Base-by-base conservation (phyloP, 2,888 invertebrate species). In the Autographa gamma region DNA sequence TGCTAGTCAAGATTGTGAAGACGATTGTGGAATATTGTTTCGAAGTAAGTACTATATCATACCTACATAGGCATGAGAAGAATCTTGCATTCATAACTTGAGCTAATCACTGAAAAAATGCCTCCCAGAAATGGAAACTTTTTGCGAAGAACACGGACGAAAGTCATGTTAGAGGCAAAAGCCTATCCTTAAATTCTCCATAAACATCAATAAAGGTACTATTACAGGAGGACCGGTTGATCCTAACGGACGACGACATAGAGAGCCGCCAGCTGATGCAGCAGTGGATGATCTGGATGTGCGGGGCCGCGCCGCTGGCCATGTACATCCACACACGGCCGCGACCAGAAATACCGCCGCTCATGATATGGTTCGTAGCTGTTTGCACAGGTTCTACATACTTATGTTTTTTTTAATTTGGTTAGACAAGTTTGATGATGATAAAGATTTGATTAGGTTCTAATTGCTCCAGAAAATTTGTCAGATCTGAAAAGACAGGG, bases 281-380 rank as follows among this genome's bases (percentile, higher is more conserved):
- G 86, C 95, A 94, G 69, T 93, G 93, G 91, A 71, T 92, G 67
- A 88, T 93, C 32, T 95, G 93, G 95, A 81, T 92, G 80, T 89
- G 88, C 68, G 91, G 92, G 0, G 83, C 85, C 38, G 79, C 83
- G 2, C 95, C 95, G 0, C 86, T 95, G 6, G 91, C 88, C 2
- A 69, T 86, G 63, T 94, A 89, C 88, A 72, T 93, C 18, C 91
- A 93, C 73, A 93, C 93, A 14, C 83, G 92, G 19, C 92, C 93
- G 1, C 80, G 91, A 32, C 89, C 89, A 0, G 87, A 90, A 19
- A 63, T 87, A 0, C 90, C 91, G 16, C 94, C 93, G 8, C 88
- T 95, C 41, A 94, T 95, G 94, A 93, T 95, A 88, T 95, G 95
- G 95, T 94, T 32, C 41, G 52, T 64, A 59, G 54, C 18, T 19